Conservation (phyloP, 2,797 vertebrate species). For the Myotis pilosus region DNA sequence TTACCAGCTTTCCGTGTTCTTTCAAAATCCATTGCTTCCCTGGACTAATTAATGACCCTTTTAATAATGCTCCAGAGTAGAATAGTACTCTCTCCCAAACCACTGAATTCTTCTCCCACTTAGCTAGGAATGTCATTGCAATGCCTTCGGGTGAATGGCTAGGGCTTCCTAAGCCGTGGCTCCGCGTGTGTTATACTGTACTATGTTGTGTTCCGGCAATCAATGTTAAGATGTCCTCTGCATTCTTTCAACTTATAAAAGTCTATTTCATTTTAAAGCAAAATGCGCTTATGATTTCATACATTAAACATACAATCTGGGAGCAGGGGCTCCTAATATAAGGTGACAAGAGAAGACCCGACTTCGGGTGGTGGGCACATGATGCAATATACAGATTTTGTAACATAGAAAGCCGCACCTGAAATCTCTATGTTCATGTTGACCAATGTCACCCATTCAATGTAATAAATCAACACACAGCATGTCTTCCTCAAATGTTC, state of each 20-base stretch:
- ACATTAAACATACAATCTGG: background rate
- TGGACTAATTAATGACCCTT: constrained; percentile 35
- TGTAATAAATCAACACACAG: background rate
- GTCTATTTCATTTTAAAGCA: background rate
- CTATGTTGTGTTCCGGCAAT: background rate
- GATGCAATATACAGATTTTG: background rate
- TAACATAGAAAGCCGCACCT: no score
- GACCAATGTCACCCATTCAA: no score
- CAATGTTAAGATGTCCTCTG: background rate
- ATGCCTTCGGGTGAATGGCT: background rate
- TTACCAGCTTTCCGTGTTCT: background rate
- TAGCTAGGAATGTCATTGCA: background rate
- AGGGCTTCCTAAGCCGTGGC: background rate
- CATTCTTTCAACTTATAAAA: background rate
- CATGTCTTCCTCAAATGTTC: background rate
- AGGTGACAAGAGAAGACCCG: no score
- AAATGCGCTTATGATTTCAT: background rate
- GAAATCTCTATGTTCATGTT: no score
- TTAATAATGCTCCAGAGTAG: background rate
- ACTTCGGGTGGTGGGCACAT: no score
- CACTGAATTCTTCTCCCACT: background rate
- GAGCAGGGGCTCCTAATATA: no score
- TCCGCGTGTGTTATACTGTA: background rate
- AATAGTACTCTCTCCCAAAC: background rate
- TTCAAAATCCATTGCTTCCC: background rate